A percentile compares a stretch with the other conserved stretches of the same genome.
Conservation (phyloP, 2,888 invertebrate genomes). For the Eupithecia pulchellata region DNA sequence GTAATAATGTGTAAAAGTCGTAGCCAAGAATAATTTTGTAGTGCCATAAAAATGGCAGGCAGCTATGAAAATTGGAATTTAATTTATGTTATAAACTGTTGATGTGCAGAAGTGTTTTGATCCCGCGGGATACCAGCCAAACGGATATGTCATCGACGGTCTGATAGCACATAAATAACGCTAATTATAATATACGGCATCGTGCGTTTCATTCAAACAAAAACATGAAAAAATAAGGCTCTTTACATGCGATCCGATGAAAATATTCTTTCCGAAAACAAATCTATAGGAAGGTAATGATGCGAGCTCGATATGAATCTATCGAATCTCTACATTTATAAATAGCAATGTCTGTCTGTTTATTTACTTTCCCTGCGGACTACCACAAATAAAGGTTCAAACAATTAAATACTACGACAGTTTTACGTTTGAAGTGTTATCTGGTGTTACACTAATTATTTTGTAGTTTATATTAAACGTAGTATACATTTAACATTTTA, state of each 20-base stretch:
- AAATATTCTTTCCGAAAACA: constrained; percentile 55
- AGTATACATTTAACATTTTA: too few species aligned
- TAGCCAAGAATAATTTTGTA: constrained; percentile 15
- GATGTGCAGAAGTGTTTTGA: constrained; percentile 27
- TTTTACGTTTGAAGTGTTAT: background rate
- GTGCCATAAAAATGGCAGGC: constrained; percentile 21
- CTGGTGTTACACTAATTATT: too few species aligned
- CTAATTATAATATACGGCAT: constrained; percentile 41
- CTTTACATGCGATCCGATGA: constrained; percentile 34
- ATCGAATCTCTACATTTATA: constrained; percentile 47
- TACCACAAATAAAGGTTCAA: background rate
- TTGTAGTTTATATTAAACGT: too few species aligned
- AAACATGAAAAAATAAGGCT: constrained; percentile 33
- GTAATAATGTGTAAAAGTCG: constrained; percentile 5
- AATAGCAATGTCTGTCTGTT: constrained; percentile 17
- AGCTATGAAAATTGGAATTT: constrained; percentile 28
- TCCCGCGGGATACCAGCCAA: constrained; percentile 36
- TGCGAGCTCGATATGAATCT: constrained; percentile 61
- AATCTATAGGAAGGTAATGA: constrained; percentile 74
- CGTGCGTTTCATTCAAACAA: constrained; percentile 34
- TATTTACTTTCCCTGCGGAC: background rate
- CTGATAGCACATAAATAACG: constrained; percentile 38
- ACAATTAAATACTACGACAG: background rate
- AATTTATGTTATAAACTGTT: constrained; percentile 26
- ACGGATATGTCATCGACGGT: constrained; percentile 30